A percentile compares a stretch with the other conserved stretches of the same genome.
Conservation (phyloP, 2,113 vertebrate genomes). For the Sialia sialis region DNA sequence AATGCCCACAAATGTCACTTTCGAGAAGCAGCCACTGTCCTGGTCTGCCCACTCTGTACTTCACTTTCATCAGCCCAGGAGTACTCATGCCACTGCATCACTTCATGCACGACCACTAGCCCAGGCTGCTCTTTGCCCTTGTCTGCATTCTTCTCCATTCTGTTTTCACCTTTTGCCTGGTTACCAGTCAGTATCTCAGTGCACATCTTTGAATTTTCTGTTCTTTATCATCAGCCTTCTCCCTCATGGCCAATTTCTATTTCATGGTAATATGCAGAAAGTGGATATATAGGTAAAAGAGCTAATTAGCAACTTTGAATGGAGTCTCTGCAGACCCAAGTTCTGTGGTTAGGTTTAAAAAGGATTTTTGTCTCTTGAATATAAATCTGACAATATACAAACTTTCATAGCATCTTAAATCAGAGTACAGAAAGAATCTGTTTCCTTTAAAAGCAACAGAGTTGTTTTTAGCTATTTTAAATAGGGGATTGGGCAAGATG, state of each 20-base stretch:
- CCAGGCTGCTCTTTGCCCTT: background rate
- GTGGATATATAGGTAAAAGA: conserved; percentile 33
- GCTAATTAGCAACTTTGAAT: conserved; percentile 35
- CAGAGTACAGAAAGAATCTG: background rate
- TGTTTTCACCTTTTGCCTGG: background rate
- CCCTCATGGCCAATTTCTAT: conserved; percentile 25
- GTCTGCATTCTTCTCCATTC: background rate
- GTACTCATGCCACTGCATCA: rapidly evolving
- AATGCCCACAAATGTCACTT: background rate
- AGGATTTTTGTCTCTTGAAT: background rate
- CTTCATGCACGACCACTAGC: rapidly evolving
- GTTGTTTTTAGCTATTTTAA: background rate
- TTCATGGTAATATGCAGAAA: background rate
- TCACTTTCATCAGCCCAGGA: background rate
- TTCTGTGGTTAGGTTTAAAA: background rate
- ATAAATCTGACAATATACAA: background rate
- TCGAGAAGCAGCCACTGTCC: background rate
- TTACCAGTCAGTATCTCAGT: background rate
- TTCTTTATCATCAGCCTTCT: background rate
- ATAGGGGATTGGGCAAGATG: background rate
- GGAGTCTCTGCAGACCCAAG: background rate
- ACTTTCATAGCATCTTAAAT: background rate
- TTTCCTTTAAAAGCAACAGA: background rate
- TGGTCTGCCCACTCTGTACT: background rate
- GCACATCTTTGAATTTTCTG: background rate